Evolutionary conservation across 2,113 vertebrate genomes (phyloP).

Genomic region (mouse (Mus musculus)): GRCm39 chr9:122776501-122777000

Average conservation of each 20-base stretch:
- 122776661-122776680: slow-evolving; percentile 8
- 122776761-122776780: slow-evolving; percentile 37
- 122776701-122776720: slow-evolving; percentile 14
- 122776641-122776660: slow-evolving; percentile 30
- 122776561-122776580: background rate
- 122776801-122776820: slow-evolving; percentile 22
- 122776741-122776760: background rate
- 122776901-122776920: slow-evolving; percentile 24
- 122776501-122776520: background rate
- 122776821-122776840: background rate
- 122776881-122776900: slow-evolving; percentile 37
- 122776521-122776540: background rate
- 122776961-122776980: slow-evolving; percentile 93
- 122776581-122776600: background rate
- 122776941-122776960: slow-evolving; percentile 54
- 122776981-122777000: slow-evolving; percentile 97
- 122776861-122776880: slow-evolving; percentile 27
- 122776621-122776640: slow-evolving; percentile 14
- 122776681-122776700: slow-evolving; percentile 38
- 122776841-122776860: slow-evolving; percentile 6
- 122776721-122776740: slow-evolving; percentile 62
- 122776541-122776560: background rate
- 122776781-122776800: background rate
- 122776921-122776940: slow-evolving; percentile 36
- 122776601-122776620: background rate